These are phyloP conservation scores for Hydropsyche betteni DNA, from an alignment of 2,888 invertebrate species.

Conservation along the genomic window DNA sequence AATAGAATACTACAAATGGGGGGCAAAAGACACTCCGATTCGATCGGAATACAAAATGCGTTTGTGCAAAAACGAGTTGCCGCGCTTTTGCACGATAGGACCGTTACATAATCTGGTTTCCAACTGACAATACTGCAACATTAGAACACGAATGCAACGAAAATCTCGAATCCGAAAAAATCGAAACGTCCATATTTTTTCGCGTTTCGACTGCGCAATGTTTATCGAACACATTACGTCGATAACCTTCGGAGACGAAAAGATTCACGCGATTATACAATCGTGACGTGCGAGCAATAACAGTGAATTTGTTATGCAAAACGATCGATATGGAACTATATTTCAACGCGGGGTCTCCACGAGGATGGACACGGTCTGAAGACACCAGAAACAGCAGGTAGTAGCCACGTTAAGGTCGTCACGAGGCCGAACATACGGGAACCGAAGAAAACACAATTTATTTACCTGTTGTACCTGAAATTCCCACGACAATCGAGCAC, in stretches of 20 bases:
- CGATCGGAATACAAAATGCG: conserved; percentile 3
- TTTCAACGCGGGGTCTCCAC: not conserved
- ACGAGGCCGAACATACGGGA: conserved; percentile 11
- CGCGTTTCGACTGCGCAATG: too few species aligned
- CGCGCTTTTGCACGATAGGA: conserved; percentile 3
- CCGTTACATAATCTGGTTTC: conserved; percentile 19
- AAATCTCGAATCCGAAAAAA: not conserved
- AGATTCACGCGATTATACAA: too few species aligned
- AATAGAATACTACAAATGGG: conserved; percentile 5
- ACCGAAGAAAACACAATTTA: conserved; percentile 10
- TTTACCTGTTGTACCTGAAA: conserved; percentile 24
- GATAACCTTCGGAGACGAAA: too few species aligned
- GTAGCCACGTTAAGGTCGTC: conserved; percentile 5
- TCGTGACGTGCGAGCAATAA: too few species aligned
- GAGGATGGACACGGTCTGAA: conserved; percentile 26
- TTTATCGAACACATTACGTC: too few species aligned
- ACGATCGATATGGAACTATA: not conserved
- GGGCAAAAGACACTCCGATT: not conserved
- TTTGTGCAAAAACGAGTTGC: not conserved
- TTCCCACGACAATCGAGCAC: conserved; percentile 1
- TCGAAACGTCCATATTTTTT: too few species aligned
- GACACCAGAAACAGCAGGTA: conserved; percentile 11
- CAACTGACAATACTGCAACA: not conserved
- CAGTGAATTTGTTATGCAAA: not conserved
- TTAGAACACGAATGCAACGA: too few species aligned